phyloP scores from a whole-genome alignment of 1,140 invertebrate genomes.

The Drosophila neocordata region DNA sequence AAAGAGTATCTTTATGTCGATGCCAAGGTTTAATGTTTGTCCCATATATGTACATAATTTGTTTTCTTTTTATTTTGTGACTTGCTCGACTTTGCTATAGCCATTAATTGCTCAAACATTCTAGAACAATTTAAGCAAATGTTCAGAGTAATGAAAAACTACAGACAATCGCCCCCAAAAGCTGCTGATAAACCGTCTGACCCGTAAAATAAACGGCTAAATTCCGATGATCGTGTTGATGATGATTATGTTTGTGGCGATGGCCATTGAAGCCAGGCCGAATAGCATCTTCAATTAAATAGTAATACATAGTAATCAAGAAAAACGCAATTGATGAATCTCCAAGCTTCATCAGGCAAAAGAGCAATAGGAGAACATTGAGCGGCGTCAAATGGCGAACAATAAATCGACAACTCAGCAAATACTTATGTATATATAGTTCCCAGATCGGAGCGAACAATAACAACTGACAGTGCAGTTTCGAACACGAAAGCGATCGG shows the following conservation, averaged over 20 bases:
- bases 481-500: conserved; percentile 56
- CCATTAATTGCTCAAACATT: conserved; percentile 47
- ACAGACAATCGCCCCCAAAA: conserved; percentile 22
- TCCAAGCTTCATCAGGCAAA: conserved; percentile 21
- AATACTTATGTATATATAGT: neutral
- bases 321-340: conserved; percentile 58
- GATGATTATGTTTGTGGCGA: neutral
- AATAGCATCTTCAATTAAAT: conserved; percentile 66
- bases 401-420: conserved; percentile 14
- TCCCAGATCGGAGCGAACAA: conserved; percentile 16
- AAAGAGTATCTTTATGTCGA: neutral
- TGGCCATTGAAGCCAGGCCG: neutral
- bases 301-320: conserved; percentile 74
- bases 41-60: no score
- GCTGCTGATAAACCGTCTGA: conserved; percentile 64
- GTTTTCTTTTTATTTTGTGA: neutral
- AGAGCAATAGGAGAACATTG: conserved; percentile 1
- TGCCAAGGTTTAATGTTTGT: neutral
- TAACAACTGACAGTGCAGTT: conserved; percentile 47
- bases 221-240: conserved; percentile 14
- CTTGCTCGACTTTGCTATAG: neutral
- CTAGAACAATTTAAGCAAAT: conserved; percentile 45
- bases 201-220: conserved; percentile 37
- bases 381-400: neutral
- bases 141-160: conserved; percentile 28